Conservation (phyloP, 2,888 invertebrate genomes). For the Dromius quadrimaculatus region DNA sequence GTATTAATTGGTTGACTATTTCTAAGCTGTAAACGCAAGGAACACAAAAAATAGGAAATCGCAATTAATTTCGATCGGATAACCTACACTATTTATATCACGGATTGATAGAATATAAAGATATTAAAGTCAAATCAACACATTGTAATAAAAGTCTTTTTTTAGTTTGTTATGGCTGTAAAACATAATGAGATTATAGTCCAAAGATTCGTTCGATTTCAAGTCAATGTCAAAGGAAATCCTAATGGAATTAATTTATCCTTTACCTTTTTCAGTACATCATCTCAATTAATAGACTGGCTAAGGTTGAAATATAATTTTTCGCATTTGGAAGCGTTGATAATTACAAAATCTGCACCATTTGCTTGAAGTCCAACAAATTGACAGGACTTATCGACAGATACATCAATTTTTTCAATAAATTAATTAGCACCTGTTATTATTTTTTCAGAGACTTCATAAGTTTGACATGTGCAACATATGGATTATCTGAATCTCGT, state of each 20-base stretch:
- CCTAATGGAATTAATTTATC: too few relatives aligned
- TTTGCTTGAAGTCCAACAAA: conserved; percentile 18
- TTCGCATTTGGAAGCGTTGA: too few relatives aligned
- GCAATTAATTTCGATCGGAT: not conserved
- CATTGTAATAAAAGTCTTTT: not conserved
- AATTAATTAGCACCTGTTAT: conserved; percentile 31
- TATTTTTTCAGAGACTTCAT: conserved; percentile 12
- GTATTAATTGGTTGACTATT: conserved; percentile 32
- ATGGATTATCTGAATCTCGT: conserved; percentile 29
- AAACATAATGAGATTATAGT: too few relatives aligned
- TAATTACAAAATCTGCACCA: too few relatives aligned
- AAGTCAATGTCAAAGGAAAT: too few relatives aligned
- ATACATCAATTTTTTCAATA: conserved; percentile 16
- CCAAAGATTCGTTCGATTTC: too few relatives aligned
- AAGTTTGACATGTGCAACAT: conserved; percentile 18
- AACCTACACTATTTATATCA: not conserved
- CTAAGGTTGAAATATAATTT: too few relatives aligned
- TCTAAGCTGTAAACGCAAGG: conserved; percentile 9
- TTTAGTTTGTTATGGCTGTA: too few relatives aligned
- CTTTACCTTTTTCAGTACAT: too few relatives aligned
- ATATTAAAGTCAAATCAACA: not conserved
- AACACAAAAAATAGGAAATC: conserved; percentile 15
- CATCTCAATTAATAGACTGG: too few relatives aligned
- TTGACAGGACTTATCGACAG: conserved; percentile 29
- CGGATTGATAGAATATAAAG: not conserved